phyloP scores from a whole-genome alignment of 2,113 vertebrate species.

The Zosterops hypoxanthus region DNA sequence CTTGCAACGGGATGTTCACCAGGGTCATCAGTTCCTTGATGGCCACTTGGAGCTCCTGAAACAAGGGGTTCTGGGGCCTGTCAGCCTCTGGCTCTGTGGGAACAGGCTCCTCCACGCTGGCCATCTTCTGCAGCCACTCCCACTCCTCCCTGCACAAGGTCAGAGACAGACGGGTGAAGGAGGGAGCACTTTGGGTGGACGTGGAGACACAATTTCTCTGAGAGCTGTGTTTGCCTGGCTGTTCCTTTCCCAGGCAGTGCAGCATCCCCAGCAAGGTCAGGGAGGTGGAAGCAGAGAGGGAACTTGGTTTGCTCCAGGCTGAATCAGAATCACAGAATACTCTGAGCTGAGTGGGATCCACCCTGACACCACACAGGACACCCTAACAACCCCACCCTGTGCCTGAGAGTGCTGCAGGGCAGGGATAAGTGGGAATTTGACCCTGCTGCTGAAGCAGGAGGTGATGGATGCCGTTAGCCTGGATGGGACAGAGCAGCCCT shows the following conservation, averaged over 20 bases:
- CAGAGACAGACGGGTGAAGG: not conserved
- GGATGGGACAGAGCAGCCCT: not conserved
- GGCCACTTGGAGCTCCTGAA: constrained; percentile 82
- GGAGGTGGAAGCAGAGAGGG: not conserved
- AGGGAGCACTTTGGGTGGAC: accelerated
- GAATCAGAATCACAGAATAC: not conserved
- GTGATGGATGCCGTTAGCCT: not conserved
- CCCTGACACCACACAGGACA: not conserved
- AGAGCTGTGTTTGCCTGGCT: not conserved
- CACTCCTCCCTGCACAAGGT: constrained; percentile 83
- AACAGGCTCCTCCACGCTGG: constrained; percentile 73
- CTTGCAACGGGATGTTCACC: constrained; percentile 83
- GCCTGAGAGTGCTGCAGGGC: not conserved
- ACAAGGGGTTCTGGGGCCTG: constrained; percentile 77
- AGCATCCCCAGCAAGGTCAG: not conserved
- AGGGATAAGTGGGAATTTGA: not conserved
- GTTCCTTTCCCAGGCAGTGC: not conserved
- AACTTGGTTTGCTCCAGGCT: not conserved
- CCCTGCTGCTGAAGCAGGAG: not conserved
- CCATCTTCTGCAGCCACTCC: constrained; percentile 88
- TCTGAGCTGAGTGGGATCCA: not conserved
- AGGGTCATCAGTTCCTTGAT: constrained; percentile 84
- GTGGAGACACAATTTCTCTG: accelerated
- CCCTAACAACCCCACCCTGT: not conserved
- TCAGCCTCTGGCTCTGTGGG: constrained; percentile 74